Evolutionary conservation across 2,888 invertebrate genomes (phyloP).

Genomic region (Athripsodes cinereus): DNA sequence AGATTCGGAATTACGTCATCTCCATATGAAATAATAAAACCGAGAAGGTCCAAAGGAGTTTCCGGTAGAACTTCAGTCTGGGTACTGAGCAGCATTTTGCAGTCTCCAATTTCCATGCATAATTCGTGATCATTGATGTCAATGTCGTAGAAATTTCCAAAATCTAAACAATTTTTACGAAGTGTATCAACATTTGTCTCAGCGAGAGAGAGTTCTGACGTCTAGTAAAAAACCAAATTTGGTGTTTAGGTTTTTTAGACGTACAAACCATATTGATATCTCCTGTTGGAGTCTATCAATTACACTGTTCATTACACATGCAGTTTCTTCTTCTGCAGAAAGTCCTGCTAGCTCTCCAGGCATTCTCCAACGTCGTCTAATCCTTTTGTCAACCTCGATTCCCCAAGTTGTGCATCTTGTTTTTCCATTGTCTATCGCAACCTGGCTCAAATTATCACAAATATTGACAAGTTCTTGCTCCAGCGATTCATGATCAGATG

Average conservation of each 20-base stretch:
- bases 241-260: background rate
- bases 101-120: background rate
- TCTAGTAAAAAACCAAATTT: background rate
- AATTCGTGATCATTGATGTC: too few relatives aligned
- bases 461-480: background rate
- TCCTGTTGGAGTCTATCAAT: background rate
- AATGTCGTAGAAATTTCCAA: background rate
- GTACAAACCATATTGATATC: too few relatives aligned
- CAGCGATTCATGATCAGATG: background rate
- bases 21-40: background rate
- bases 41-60: background rate
- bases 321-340: background rate
- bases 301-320: background rate
- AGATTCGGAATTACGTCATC: background rate
- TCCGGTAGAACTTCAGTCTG: background rate
- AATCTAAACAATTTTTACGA: background rate
- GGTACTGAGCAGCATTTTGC: background rate
- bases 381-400: background rate
- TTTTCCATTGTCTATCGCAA: background rate
- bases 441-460: background rate
- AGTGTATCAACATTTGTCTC: background rate
- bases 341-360: background rate
- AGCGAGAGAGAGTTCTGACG: background rate
- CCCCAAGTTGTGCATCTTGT: background rate
- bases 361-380: background rate